Evolutionary conservation across 2,797 vertebrate genomes (phyloP).

Genomic region (Myripristis murdjan): DNA sequence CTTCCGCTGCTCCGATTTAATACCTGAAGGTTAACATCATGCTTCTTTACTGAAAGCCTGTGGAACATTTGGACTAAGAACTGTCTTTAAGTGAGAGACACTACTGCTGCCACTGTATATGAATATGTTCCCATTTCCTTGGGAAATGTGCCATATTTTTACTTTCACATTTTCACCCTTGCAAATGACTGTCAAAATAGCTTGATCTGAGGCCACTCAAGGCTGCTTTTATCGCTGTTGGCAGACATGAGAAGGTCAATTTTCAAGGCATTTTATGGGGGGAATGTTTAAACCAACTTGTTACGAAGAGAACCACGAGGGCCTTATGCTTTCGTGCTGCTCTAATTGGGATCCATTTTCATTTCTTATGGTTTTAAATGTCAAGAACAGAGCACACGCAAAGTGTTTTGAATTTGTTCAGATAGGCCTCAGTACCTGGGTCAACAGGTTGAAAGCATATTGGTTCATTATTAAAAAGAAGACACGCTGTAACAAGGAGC

Average conservation of each 20-base stretch:
- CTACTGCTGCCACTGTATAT: conserved; percentile 37
- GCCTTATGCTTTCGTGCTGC: conserved; percentile 38
- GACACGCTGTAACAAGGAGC: conserved; percentile 21
- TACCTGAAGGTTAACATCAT: conserved; percentile 74
- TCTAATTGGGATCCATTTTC: conserved; percentile 80
- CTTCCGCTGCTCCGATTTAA: conserved; percentile 72
- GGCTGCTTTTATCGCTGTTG: conserved; percentile 64
- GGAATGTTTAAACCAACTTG: conserved; percentile 52
- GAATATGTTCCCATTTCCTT: conserved; percentile 40
- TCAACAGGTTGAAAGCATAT: conserved; percentile 59
- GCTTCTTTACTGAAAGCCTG: conserved; percentile 57
- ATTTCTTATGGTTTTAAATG: conserved; percentile 79
- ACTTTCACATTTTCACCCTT: conserved; percentile 56
- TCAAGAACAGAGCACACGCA: conserved; percentile 68
- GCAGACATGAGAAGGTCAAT: conserved; percentile 68
- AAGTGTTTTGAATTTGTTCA: conserved; percentile 68
- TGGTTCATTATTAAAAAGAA: conserved; percentile 57
- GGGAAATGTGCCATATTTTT: conserved; percentile 64
- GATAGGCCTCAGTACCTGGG: conserved; percentile 54
- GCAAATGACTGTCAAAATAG: conserved; percentile 60
- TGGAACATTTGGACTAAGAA: conserved; percentile 24
- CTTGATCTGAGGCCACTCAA: conserved; percentile 65
- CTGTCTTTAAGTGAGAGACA: conserved; percentile 32
- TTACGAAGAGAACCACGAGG: conserved; percentile 62
- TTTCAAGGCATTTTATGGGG: conserved; percentile 61